These are phyloP conservation scores for Muscicapa striata DNA, from an alignment of 2,797 vertebrate species.

Conservation along the genomic window DNA sequence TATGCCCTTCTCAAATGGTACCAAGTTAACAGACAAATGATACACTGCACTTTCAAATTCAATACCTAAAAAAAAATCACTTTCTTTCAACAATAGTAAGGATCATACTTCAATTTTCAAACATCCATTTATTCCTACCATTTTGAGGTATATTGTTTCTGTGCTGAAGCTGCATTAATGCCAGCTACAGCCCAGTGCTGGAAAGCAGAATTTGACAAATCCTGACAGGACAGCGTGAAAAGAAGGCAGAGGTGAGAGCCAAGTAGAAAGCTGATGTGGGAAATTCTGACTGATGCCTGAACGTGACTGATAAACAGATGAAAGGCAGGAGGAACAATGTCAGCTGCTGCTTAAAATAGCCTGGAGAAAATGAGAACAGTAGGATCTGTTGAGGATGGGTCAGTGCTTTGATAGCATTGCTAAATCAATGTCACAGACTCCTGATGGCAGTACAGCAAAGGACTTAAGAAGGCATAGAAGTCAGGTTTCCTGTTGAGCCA, in stretches of 20 bases:
- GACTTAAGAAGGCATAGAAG: conserved; percentile 47
- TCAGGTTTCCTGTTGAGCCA: conserved; percentile 15
- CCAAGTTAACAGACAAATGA: neutral
- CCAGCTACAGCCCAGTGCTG: neutral
- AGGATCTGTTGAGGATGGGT: conserved; percentile 50
- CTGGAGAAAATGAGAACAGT: conserved; percentile 58
- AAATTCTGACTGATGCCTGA: conserved; percentile 64
- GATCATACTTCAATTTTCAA: neutral
- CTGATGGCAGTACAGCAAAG: neutral
- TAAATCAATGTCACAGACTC: conserved; percentile 63
- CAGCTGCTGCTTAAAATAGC: conserved; percentile 62
- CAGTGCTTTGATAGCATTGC: conserved; percentile 56
- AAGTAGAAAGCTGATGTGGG: conserved; percentile 39
- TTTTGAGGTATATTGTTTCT: neutral
- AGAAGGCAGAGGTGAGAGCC: neutral
- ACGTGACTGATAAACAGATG: conserved; percentile 61
- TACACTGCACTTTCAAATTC: neutral
- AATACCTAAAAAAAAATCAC: neutral
- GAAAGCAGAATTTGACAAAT: conserved; percentile 17
- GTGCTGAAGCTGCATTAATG: conserved; percentile 20
- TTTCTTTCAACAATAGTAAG: neutral
- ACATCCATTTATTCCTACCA: neutral
- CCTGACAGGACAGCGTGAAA: neutral
- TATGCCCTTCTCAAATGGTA: conserved; percentile 46
- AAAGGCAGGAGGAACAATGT: conserved; percentile 57